Conservation (phyloP, 2,888 invertebrate genomes). For the Scaptomyza tumidula region DNA sequence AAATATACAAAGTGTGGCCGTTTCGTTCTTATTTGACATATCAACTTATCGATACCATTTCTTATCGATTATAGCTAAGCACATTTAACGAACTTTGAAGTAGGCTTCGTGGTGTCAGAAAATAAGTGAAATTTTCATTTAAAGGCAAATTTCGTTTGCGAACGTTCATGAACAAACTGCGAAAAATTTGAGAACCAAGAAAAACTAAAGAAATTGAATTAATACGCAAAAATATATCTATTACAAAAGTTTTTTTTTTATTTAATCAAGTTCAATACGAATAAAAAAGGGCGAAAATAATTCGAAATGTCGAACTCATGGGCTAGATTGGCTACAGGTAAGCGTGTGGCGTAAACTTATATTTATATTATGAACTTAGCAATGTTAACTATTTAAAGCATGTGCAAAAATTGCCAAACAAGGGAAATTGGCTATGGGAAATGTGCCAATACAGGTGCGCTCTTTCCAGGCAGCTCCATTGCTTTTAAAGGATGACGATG, state of each 20-base stretch:
- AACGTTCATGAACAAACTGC: conserved; percentile 6
- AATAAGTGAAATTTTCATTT: conserved; percentile 8
- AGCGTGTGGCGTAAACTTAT: conserved; percentile 2
- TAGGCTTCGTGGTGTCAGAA: conserved; percentile 21
- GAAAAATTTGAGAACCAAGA: not conserved
- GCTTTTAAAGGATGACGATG: conserved; percentile 33
- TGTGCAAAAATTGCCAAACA: conserved; percentile 25
- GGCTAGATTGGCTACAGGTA: conserved; percentile 53
- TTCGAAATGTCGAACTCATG: conserved; percentile 51
- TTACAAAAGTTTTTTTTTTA: not conserved
- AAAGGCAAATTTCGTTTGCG: conserved; percentile 16
- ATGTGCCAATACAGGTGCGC: conserved; percentile 15
- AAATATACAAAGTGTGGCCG: not conserved
- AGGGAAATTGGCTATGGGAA: not conserved
- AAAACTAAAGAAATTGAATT: not conserved
- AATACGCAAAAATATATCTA: not conserved
- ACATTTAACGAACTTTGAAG: conserved; percentile 8
- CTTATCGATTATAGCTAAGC: not conserved
- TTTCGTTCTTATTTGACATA: not conserved
- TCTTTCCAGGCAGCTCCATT: conserved; percentile 22
- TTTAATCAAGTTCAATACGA: not conserved
- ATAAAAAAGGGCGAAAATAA: not conserved
- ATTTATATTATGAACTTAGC: not conserved
- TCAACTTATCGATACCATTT: conserved; percentile 15
- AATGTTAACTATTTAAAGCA: conserved; percentile 24